Conservation (phyloP, 2,797 vertebrate genomes). For the Tokudaia muenninki region DNA sequence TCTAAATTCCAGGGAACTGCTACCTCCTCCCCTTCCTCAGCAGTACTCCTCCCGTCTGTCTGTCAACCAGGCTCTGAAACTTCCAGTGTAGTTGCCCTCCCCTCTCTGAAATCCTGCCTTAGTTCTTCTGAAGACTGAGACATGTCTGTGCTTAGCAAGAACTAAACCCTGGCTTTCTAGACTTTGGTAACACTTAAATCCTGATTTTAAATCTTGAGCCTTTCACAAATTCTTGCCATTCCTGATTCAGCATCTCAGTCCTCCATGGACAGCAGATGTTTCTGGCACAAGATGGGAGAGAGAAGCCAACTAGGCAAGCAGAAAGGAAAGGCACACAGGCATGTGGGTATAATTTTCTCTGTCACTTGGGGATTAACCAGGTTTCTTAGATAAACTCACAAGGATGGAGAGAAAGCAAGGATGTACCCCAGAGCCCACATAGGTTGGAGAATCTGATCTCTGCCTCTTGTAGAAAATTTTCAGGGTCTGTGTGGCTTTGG, state of each 20-base stretch:
- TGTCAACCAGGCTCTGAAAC: background rate
- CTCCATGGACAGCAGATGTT: background rate
- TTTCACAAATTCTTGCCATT: slow-evolving; percentile 36
- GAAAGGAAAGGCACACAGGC: background rate
- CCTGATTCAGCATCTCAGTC: slow-evolving; percentile 20
- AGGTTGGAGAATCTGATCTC: background rate
- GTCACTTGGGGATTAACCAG: background rate
- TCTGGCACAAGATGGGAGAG: slow-evolving; percentile 30
- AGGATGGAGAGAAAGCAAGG: background rate
- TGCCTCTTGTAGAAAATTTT: background rate
- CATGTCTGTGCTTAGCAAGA: background rate
- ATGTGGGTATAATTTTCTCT: background rate
- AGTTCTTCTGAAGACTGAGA: background rate
- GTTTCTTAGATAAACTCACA: background rate
- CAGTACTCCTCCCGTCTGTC: background rate
- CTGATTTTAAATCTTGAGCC: slow-evolving; percentile 32
- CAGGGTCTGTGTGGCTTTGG: background rate
- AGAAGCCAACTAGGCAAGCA: background rate
- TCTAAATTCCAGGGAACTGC: background rate
- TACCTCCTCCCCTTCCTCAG: background rate
- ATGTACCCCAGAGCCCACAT: background rate
- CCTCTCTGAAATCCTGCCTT: background rate
- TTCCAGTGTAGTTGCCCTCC: background rate
- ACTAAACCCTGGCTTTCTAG: background rate
- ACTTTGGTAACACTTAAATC: slow-evolving; percentile 51